A percentile compares a stretch with the other conserved stretches of the same genome.
These are phyloP conservation scores for Crossoptilon crossoptilon DNA, from an alignment of 2,797 vertebrate species.

Conservation along the genomic window DNA sequence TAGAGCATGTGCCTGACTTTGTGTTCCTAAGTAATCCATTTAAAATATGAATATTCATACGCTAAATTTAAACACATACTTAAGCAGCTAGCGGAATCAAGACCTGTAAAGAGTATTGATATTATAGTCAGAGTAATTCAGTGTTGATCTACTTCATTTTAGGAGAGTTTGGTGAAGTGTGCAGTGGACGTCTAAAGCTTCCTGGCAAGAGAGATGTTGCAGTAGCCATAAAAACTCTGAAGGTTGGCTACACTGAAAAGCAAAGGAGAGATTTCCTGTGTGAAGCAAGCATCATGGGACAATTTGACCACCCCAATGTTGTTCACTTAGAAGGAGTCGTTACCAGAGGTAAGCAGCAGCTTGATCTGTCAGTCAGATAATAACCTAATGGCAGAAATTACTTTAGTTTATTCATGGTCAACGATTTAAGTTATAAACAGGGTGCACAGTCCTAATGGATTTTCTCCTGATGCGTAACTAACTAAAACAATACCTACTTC, in stretches of 20 bases:
- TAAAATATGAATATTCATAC: background rate
- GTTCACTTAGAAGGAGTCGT: conserved; percentile 98
- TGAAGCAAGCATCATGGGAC: conserved; percentile 99
- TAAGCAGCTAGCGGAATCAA: background rate
- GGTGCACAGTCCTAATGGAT: conserved; percentile 44
- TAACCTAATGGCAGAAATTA: background rate
- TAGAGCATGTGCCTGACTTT: background rate
- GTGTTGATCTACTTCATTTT: conserved; percentile 52
- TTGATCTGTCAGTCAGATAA: background rate
- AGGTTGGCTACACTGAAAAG: conserved; percentile 98
- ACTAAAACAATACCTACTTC: conserved; percentile 67
- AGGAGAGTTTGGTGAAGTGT: conserved; percentile 99
- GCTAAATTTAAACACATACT: background rate
- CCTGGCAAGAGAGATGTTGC: conserved; percentile 94
- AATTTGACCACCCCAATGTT: conserved; percentile 98
- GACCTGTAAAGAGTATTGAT: background rate
- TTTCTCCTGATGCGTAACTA: conserved; percentile 56
- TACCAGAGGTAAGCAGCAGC: conserved; percentile 88
- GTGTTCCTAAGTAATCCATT: background rate
- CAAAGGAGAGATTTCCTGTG: conserved; percentile 97
- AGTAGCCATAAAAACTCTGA: conserved; percentile 97
- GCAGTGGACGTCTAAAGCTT: conserved; percentile 95
- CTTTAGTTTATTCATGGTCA: conserved; percentile 18
- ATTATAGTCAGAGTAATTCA: background rate
- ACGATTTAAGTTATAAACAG: conserved; percentile 48